Conservation (phyloP, 2,888 invertebrate species). For the Timandra comae region DNA sequence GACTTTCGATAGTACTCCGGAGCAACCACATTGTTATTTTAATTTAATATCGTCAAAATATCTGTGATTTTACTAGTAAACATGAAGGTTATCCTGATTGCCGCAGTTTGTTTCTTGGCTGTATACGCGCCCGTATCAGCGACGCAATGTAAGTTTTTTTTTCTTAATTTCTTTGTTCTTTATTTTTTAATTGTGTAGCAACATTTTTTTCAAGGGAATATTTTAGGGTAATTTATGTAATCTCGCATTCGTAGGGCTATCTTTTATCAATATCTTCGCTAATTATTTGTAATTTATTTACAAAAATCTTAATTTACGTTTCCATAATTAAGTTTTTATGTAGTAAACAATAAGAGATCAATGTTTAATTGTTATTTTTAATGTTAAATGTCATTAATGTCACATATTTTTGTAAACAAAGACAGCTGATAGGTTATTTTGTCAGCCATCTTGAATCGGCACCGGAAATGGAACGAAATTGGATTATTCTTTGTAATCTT, state of each 20-base stretch:
- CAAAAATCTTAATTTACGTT: too few species aligned
- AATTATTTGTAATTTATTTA: too few species aligned
- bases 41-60: slow-evolving; percentile 59
- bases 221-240: too few species aligned
- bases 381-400: slow-evolving; percentile 4
- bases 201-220: too few species aligned
- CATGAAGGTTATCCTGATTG: slow-evolving; percentile 77
- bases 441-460: slow-evolving; percentile 13
- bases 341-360: too few species aligned
- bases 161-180: too few species aligned
- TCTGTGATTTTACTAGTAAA: slow-evolving; percentile 66
- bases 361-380: too few species aligned
- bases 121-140: slow-evolving; percentile 69
- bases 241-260: too few species aligned
- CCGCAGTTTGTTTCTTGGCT: slow-evolving; percentile 67
- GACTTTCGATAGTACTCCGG: slow-evolving; percentile 51
- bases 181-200: too few species aligned
- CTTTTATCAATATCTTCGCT: too few species aligned
- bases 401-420: slow-evolving; percentile 10
- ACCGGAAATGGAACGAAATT: too few species aligned
- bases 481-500: not conserved
- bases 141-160: slow-evolving; percentile 81
- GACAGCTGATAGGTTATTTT: slow-evolving; percentile 16
- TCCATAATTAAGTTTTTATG: too few species aligned
- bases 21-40: slow-evolving; percentile 26